phyloP scores from a whole-genome alignment of 2,113 vertebrate genomes.

The Tragelaphus strepsiceros region DNA sequence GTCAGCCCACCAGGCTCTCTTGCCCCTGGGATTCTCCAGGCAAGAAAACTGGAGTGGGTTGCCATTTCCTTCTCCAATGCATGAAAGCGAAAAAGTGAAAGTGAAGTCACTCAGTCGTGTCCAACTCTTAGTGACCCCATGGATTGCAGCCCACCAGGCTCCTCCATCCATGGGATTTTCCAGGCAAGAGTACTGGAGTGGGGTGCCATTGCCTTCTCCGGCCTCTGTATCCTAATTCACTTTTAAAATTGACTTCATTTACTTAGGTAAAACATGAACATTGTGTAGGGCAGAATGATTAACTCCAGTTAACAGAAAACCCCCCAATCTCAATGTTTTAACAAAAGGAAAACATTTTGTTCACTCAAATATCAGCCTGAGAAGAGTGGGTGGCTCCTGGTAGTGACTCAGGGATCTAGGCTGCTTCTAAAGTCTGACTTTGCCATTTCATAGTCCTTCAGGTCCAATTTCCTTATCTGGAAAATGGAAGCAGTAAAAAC shows the following conservation, averaged over 20 bases:
- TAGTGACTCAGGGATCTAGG: not conserved
- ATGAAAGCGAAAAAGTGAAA: too few species aligned
- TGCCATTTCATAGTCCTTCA: not conserved
- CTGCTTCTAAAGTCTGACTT: not conserved
- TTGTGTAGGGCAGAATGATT: not conserved
- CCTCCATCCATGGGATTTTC: too few species aligned
- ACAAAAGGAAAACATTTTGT: not conserved
- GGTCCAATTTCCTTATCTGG: not conserved
- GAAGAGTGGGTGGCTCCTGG: not conserved
- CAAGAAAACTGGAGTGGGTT: too few species aligned
- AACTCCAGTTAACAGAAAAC: not conserved
- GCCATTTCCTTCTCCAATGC: too few species aligned
- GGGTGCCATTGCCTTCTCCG: too few species aligned
- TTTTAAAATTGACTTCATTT: constrained; percentile 6
- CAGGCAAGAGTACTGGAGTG: too few species aligned
- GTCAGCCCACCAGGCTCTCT: too few species aligned
- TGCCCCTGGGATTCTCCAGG: too few species aligned
- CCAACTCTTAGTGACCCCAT: too few species aligned
- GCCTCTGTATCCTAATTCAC: not conserved
- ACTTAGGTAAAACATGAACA: not conserved
- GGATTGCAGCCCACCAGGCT: too few species aligned
- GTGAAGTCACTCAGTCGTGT: too few species aligned
- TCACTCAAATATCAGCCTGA: not conserved
- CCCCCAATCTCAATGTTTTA: not conserved
- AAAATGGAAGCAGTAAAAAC: not conserved